phyloP scores from a whole-genome alignment of 2,888 invertebrate genomes.

The Arctia plantaginis region DNA sequence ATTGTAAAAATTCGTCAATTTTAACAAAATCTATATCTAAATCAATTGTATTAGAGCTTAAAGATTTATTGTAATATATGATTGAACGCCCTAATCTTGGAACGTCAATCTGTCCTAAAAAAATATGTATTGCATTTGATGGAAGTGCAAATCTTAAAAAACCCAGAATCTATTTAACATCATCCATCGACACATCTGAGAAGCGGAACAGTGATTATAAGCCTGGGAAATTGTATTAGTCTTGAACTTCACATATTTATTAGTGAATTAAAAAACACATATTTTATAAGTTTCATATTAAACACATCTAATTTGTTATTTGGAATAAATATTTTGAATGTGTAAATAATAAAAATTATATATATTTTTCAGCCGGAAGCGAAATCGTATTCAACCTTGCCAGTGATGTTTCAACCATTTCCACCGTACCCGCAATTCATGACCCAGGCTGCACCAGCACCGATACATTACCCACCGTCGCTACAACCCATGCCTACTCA shows the following conservation, averaged over 20 bases:
- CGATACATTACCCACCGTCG: slow-evolving; percentile 80
- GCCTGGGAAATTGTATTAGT: not conserved
- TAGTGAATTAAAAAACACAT: not conserved
- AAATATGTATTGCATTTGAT: not conserved
- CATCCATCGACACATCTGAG: not conserved
- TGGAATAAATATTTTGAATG: not conserved
- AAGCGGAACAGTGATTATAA: not conserved
- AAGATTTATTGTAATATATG: not conserved
- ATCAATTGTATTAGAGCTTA: not conserved
- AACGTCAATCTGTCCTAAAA: not conserved
- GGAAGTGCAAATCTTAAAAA: not conserved
- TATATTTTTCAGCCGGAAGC: slow-evolving; percentile 79
- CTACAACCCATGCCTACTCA: slow-evolving; percentile 73
- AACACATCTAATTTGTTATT: not conserved
- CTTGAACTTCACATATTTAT: not conserved
- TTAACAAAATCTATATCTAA: not conserved
- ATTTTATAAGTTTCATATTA: not conserved
- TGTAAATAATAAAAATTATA: not conserved
- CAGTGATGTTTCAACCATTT: slow-evolving; percentile 81
- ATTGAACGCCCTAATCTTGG: not conserved
- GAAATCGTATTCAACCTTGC: slow-evolving; percentile 77
- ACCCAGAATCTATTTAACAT: not conserved
- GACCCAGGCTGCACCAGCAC: slow-evolving; percentile 67
- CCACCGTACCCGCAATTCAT: slow-evolving; percentile 77
- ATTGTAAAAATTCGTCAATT: not conserved